Base-by-base conservation (phyloP, 1,140 invertebrate genomes). In the Philopotamus ludificatus region DNA sequence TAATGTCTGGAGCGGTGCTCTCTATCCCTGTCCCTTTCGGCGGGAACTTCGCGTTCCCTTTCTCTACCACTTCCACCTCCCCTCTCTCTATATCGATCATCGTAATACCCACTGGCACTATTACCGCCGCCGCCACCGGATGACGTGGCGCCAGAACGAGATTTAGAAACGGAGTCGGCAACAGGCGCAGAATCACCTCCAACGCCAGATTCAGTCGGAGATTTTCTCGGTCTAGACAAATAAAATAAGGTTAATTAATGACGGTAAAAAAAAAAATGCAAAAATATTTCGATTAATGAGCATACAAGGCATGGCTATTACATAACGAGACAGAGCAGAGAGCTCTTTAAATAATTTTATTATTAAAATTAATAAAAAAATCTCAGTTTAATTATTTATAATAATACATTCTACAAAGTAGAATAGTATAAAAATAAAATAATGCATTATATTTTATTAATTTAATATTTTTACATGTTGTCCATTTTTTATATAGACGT, bases 41-140 rank as follows among this genome's bases (percentile, higher is more conserved):
- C 77, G 74, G 68, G 81, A 45, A 58, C 64, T 75, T 88, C 86
- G 18, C 86, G 76, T 71, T 88, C 87, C 12, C 86, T 79, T 71
- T 86, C 85, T 9, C 83, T 80, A 89, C 88, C 88, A 62, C 87
- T 78, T 26, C 84, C 83, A 63, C 83, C 75, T 41, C 83, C 83
- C 61, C 86, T 82, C 73, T 90, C 88, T 71, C 89, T 84, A 80
- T 91, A 91, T 66, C 90, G 82, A 76, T 91, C 89, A 70, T 91
- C 89, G 81, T 92, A 91, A 82, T 91, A 92, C 67, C 89, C 84
- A 77, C 86, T 78, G n/a, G 42, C 42, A 71, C 76, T 74, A 71
- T 77, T 74, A 75, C 73, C 73, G 78, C 84, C 74, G 72, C 78
- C 73, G 75, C 80, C 75, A 81, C 82, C 22, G 22, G 53, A 50